Evolutionary conservation across 2,797 vertebrate species (phyloP).

Genomic region (Heterohyrax brucei): DNA sequence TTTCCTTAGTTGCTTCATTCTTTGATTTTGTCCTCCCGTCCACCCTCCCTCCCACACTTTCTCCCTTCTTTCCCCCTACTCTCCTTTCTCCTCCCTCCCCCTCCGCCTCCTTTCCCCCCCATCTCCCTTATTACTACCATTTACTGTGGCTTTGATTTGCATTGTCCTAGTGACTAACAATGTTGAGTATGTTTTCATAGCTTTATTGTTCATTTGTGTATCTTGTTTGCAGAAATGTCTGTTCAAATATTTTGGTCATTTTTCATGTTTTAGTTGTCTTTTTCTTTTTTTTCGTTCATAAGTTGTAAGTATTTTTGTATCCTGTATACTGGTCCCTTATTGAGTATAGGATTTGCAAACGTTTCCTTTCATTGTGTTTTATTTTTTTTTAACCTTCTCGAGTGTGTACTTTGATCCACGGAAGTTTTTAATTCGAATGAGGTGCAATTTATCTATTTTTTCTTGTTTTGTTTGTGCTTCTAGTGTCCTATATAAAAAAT

Average conservation of each 20-base stretch:
- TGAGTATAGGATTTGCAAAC: not conserved
- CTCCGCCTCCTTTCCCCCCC: not conserved
- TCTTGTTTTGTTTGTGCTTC: conserved; percentile 1
- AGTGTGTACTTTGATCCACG: not conserved
- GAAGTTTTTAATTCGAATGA: not conserved
- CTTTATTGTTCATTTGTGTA: not conserved
- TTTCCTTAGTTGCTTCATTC: not conserved
- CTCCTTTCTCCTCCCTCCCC: not conserved
- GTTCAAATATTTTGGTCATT: not conserved
- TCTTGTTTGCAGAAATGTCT: not conserved
- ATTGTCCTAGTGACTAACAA: not conserved
- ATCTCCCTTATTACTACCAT: not conserved
- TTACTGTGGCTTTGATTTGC: not conserved
- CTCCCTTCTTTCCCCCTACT: not conserved
- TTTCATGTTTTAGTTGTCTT: not conserved
- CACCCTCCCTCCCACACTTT: too few species aligned
- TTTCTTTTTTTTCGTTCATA: not conserved
- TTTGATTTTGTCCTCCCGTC: not conserved
- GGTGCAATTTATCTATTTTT: not conserved
- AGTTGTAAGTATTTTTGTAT: not conserved
- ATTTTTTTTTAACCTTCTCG: not conserved
- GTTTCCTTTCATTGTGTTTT: not conserved
- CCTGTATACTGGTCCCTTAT: not conserved
- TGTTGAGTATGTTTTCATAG: not conserved
- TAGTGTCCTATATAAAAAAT: not conserved